Percentiles rank a stretch among this genome's conserved stretches.
These are phyloP conservation scores for Mythimna pallens DNA, from an alignment of 2,888 invertebrate species.

Conservation along the genomic window DNA sequence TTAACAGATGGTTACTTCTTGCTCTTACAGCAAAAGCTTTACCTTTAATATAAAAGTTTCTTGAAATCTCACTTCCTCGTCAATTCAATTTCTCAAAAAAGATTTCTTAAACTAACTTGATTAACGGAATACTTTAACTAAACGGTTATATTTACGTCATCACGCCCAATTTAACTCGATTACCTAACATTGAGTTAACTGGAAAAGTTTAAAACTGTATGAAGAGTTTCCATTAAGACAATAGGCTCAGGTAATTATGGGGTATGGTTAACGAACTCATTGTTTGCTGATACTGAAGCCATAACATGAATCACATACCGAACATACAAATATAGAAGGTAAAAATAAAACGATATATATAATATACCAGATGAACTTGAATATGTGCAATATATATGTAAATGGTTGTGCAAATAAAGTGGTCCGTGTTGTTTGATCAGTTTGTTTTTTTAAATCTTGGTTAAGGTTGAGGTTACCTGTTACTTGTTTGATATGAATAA, in stretches of 20 bases:
- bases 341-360: not conserved
- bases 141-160: conserved; percentile 33
- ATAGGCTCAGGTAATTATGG: conserved; percentile 13
- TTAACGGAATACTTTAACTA: conserved; percentile 10
- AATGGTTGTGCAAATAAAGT: conserved; percentile 24
- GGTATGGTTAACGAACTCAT: conserved; percentile 21
- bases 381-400: conserved; percentile 1
- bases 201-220: conserved; percentile 29
- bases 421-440: conserved; percentile 39
- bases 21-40: not conserved
- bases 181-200: conserved; percentile 35
- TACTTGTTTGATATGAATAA: conserved; percentile 18
- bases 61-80: not conserved
- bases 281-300: conserved; percentile 2
- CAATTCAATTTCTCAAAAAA: conserved; percentile 14
- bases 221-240: conserved; percentile 22
- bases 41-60: conserved; percentile 4
- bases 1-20: not conserved
- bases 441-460: conserved; percentile 28
- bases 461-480: conserved; percentile 31
- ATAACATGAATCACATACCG: too few species aligned
- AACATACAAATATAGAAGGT: not conserved
- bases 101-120: conserved; percentile 16
- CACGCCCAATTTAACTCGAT: conserved; percentile 38
- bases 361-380: not conserved